These are phyloP conservation scores for Symphodus melops DNA, from an alignment of 2,113 vertebrate genomes.

Conservation along the genomic window DNA sequence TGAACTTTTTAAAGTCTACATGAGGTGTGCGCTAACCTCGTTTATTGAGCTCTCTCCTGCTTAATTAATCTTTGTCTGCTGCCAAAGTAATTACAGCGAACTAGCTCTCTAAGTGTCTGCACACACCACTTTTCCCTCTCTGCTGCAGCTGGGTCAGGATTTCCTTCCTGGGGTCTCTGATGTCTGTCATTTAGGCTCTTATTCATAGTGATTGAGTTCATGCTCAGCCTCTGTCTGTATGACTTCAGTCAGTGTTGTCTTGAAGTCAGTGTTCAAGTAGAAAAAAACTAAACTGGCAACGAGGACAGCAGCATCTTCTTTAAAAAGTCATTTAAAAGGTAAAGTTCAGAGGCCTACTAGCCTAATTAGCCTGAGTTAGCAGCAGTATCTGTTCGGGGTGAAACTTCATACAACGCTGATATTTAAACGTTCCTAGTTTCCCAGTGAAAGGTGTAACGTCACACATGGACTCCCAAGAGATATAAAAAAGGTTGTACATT, in stretches of 20 bases:
- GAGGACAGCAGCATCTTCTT: background rate
- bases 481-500: slow-evolving; percentile 48
- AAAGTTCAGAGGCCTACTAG: slow-evolving; percentile 35
- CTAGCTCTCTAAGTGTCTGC: slow-evolving; percentile 50
- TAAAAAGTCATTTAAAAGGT: slow-evolving; percentile 25
- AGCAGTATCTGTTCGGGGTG: slow-evolving; percentile 22
- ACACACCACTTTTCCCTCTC: slow-evolving; percentile 45
- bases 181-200: slow-evolving; percentile 39
- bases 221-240: slow-evolving; percentile 1
- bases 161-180: slow-evolving; percentile 22
- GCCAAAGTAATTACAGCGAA: slow-evolving; percentile 69
- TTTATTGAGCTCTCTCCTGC: slow-evolving; percentile 63
- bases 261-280: background rate
- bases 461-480: slow-evolving; percentile 44
- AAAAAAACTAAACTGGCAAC: background rate
- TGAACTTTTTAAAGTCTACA: slow-evolving; percentile 52
- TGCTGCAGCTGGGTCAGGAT: slow-evolving; percentile 32
- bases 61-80: slow-evolving; percentile 77
- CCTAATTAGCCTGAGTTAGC: slow-evolving; percentile 51
- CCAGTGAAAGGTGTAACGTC: slow-evolving; percentile 44
- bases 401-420: slow-evolving; percentile 35
- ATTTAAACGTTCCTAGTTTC: slow-evolving; percentile 40
- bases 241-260: no score
- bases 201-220: slow-evolving; percentile 2
- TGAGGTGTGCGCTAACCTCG: slow-evolving; percentile 65